Evolutionary conservation across 2,113 vertebrate genomes (phyloP).

Genomic region (Megaleporinus macrocephalus): DNA sequence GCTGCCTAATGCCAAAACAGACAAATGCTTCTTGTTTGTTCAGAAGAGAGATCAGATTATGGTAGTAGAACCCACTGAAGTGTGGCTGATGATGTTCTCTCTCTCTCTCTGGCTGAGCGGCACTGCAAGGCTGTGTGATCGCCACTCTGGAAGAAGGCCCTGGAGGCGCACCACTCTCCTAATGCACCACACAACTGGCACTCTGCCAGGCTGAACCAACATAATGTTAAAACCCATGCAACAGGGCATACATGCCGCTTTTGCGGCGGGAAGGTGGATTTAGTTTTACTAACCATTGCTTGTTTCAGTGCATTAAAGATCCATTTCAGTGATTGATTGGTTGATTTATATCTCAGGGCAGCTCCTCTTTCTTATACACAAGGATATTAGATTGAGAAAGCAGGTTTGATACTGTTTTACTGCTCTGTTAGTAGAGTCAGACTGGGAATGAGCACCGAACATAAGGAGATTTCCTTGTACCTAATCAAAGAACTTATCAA

Average conservation of each 20-base stretch:
- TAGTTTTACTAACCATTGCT: too few relatives aligned
- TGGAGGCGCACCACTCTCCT: not conserved
- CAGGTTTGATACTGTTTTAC: too few relatives aligned
- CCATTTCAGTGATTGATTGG: too few relatives aligned
- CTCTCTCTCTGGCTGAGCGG: conserved; percentile 9
- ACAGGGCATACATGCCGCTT: too few relatives aligned
- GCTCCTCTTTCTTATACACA: too few relatives aligned
- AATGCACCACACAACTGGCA: conserved; percentile 17
- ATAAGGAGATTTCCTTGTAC: too few relatives aligned
- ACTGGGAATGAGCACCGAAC: too few relatives aligned
- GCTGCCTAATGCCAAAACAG: conserved; percentile 45
- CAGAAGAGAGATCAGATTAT: conserved; percentile 37
- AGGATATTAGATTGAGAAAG: not conserved
- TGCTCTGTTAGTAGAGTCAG: too few relatives aligned
- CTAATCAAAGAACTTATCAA: too few relatives aligned
- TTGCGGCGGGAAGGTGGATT: too few relatives aligned
- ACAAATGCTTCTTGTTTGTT: conserved; percentile 29
- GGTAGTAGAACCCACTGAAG: conserved; percentile 23
- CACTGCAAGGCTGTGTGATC: conserved; percentile 18
- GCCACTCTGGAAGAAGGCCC: conserved; percentile 3
- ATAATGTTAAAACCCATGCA: not conserved
- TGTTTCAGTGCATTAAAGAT: not conserved
- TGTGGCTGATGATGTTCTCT: conserved; percentile 28
- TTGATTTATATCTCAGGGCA: too few relatives aligned
- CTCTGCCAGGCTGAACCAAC: not conserved